Evolutionary conservation across 2,797 vertebrate species (phyloP).

Genomic region (Rhodeus uyekii): DNA sequence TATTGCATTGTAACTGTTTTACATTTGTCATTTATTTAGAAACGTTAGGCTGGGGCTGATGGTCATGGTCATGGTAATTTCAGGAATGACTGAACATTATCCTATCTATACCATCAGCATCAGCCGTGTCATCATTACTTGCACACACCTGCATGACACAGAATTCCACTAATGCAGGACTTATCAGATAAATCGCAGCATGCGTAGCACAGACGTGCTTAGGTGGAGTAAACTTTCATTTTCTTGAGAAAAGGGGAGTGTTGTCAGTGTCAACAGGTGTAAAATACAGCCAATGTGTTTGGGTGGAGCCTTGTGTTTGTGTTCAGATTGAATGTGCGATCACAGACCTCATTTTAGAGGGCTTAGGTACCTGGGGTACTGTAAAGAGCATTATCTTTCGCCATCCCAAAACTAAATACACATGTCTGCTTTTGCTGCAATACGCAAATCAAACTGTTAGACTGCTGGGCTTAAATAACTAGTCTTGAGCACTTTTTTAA

Average conservation of each 20-base stretch:
- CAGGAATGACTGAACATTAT: conserved; percentile 5
- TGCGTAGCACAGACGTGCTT: not conserved
- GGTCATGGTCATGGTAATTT: not conserved
- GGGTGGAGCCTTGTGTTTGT: conserved; percentile 59
- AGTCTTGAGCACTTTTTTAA: not conserved
- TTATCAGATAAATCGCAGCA: no score
- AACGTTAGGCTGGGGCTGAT: not conserved
- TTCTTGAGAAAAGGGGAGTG: conserved; percentile 57
- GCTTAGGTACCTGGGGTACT: conserved; percentile 57
- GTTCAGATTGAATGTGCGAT: conserved; percentile 60
- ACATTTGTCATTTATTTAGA: not conserved
- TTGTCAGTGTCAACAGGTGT: conserved; percentile 75
- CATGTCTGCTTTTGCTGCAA: conserved; percentile 3
- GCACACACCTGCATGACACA: conserved; percentile 35
- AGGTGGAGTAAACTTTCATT: conserved; percentile 56
- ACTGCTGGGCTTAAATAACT: not conserved
- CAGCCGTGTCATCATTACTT: conserved; percentile 27
- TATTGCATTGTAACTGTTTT: no score
- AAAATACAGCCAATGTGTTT: conserved; percentile 52
- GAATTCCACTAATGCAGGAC: conserved; percentile 11
- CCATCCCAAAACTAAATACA: conserved; percentile 23
- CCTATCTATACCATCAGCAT: conserved; percentile 16
- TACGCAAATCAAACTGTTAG: conserved; percentile 26
- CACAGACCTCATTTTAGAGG: conserved; percentile 64
- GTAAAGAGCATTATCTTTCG: conserved; percentile 55